These are phyloP conservation scores for Ctenomys sociabilis DNA, from an alignment of 2,113 vertebrate genomes.

Conservation along the genomic window DNA sequence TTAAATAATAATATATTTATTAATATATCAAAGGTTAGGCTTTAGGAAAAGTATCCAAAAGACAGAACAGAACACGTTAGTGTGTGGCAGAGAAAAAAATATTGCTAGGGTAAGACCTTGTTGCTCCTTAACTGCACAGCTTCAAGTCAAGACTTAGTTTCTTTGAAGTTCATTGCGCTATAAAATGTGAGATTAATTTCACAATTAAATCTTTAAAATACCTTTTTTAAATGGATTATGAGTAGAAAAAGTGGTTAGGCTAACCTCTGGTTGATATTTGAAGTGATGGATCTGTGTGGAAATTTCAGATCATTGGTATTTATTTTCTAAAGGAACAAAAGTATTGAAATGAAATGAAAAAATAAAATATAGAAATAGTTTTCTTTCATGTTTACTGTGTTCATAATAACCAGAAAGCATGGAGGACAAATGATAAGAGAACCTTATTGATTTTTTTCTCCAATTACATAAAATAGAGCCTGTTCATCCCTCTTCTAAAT, in stretches of 20 bases:
- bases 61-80: neutral
- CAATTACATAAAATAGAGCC: constrained; percentile 81
- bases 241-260: neutral
- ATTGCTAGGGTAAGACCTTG: neutral
- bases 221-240: neutral
- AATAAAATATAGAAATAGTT: constrained; percentile 73
- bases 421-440: constrained; percentile 73
- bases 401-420: constrained; percentile 75
- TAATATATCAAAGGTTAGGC: neutral
- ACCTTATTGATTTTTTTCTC: constrained; percentile 81
- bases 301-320: constrained; percentile 14
- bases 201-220: neutral
- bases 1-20: neutral
- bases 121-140: neutral
- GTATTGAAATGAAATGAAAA: constrained; percentile 72
- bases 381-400: constrained; percentile 56
- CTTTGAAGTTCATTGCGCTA: neutral
- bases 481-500: constrained; percentile 79
- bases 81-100: neutral
- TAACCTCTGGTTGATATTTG: neutral
- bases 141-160: neutral
- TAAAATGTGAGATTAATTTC: neutral
- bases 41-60: neutral
- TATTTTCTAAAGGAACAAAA: constrained; percentile 64
- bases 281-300: neutral